Conservation (phyloP, 2,888 invertebrate species). For the Caenorhabditis sp. region DNA sequence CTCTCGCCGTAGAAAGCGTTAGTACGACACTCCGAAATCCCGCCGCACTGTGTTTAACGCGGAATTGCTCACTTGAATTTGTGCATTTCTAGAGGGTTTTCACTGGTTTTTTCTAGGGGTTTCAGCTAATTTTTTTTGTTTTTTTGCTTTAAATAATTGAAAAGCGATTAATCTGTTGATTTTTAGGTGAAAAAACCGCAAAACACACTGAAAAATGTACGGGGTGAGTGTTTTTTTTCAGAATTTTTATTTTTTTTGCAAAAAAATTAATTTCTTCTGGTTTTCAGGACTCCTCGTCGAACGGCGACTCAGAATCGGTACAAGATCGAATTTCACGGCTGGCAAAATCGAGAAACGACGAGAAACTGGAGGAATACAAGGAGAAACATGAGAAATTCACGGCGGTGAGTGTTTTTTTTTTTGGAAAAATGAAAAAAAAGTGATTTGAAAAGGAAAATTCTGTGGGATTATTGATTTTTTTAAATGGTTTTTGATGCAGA, state of each 20-base stretch:
- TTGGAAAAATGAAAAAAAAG: too few species aligned
- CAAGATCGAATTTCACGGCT: neutral
- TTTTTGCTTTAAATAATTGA: neutral
- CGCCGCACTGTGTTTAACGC: constrained; percentile 3
- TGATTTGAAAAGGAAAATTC: too few species aligned
- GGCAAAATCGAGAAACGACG: neutral
- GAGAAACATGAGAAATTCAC: constrained; percentile 12
- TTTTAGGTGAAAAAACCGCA: constrained; percentile 9
- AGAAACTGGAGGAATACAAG: constrained; percentile 12
- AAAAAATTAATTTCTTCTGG: too few species aligned
- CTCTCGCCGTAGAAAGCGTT: constrained; percentile 13
- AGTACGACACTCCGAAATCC: constrained; percentile 30
- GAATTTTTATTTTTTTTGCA: neutral
- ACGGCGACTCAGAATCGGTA: neutral
- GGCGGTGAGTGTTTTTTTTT: constrained; percentile 11
- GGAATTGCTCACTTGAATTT: neutral
- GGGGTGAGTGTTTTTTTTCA: constrained; percentile 15
- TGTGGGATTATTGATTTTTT: too few species aligned
- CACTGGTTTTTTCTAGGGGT: neutral
- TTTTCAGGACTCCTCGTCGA: neutral
- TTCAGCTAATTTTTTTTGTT: neutral
- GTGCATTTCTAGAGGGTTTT: neutral
- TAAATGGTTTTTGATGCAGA: too few species aligned
- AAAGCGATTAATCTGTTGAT: neutral
- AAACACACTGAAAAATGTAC: neutral